Evolutionary conservation across 2,113 vertebrate species (phyloP).

Genomic region (Centropristis striata): DNA sequence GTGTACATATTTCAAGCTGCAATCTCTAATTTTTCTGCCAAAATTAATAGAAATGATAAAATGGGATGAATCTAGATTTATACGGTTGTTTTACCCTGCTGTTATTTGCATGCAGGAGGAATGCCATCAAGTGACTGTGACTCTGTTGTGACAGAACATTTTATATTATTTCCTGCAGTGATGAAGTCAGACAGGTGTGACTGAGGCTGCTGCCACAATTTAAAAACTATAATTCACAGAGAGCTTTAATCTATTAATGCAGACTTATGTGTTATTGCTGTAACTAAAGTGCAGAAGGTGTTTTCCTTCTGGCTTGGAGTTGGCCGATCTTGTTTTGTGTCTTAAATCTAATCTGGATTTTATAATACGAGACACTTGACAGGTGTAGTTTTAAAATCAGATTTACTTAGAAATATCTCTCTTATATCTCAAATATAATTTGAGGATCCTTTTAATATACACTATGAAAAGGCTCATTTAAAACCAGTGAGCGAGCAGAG

Average conservation of each 20-base stretch:
- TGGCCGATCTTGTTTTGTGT: background rate
- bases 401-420: background rate
- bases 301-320: background rate
- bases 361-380: background rate
- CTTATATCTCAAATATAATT: background rate
- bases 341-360: background rate
- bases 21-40: background rate
- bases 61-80: background rate
- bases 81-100: background rate
- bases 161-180: background rate
- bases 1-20: no score
- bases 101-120: background rate
- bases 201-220: background rate
- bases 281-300: background rate
- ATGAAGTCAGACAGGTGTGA: slow-evolving; percentile 2
- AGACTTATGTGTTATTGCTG: background rate
- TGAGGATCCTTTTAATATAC: background rate
- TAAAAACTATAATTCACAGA: background rate
- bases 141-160: background rate
- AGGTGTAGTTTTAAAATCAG: background rate
- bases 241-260: background rate
- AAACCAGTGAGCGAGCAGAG: background rate
- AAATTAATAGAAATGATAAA: background rate
- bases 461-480: background rate
- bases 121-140: background rate